Base-by-base conservation (phyloP, 2,888 invertebrate species). In the Dryomyza anilis region DNA sequence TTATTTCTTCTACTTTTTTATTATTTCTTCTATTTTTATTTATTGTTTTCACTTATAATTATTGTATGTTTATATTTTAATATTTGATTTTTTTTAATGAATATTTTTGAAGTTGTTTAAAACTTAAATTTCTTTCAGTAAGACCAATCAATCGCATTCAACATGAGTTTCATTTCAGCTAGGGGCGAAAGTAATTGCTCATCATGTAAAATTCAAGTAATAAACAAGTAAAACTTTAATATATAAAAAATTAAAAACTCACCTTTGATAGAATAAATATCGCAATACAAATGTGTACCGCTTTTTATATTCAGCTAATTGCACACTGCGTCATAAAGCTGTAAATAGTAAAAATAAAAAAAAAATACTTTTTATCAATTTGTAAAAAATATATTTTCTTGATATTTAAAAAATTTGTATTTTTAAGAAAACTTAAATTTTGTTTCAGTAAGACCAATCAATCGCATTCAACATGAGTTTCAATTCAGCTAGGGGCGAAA, bases 1-100 rank as follows among this genome's bases (percentile, higher is more conserved):
- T 81, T 83, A 23, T 86, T 86, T 70, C 86, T 87, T 76, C 86
- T 86, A 75, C 87, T 88, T 79, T 87, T 89, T 81, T 89, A 89
- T 80, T 87, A 89, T 74, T 88, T 89, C 81, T 68, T 65, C 65
- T 88, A 89, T 74, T 87, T 86, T 0, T 84, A 79, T 69, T 85
- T 85, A 3, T 83, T 78, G 69, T n/a, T n/a, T n/a, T n/a, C n/a
- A n/a, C n/a, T n/a, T n/a, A n/a, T n/a, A n/a, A n/a, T n/a, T n/a
- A n/a, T n/a, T n/a, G n/a, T n/a, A n/a, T n/a, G n/a, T n/a, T n/a
- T n/a, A n/a, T n/a, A n/a, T n/a, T n/a, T n/a, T n/a, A n/a, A n/a
- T n/a, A n/a, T n/a, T n/a, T n/a, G n/a, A n/a, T n/a, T n/a, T n/a
- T n/a, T n/a, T n/a, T n/a, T n/a, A n/a, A n/a, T n/a, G n/a, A n/a